A percentile compares a stretch with the other conserved stretches of the same genome.
phyloP scores from a whole-genome alignment of 92 coral and sea anemone genomes.

The Porites lobata region DNA sequence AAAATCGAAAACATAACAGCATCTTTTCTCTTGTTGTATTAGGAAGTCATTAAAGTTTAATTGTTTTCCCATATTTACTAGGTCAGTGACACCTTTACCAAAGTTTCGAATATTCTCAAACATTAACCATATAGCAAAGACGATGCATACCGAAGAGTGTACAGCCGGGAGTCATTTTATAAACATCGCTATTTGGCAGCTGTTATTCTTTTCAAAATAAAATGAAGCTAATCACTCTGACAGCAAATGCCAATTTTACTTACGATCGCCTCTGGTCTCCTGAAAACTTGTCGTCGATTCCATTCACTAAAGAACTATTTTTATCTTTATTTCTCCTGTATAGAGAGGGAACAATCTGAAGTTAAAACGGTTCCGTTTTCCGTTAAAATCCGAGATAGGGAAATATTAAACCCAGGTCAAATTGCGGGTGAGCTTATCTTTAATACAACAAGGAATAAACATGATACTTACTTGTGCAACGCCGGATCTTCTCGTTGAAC shows the following conservation, averaged over 20 bases:
- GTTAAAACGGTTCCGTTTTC: neutral
- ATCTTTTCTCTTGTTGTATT: constrained; percentile 24
- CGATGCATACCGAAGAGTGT: neutral
- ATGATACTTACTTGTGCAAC: constrained; percentile 12
- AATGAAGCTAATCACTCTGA: constrained; percentile 17
- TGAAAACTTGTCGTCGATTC: constrained; percentile 29
- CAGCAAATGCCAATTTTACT: constrained; percentile 26
- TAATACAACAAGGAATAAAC: constrained; percentile 1
- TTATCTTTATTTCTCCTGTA: constrained; percentile 1
- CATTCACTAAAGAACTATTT: constrained; percentile 5
- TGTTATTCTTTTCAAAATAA: constrained; percentile 13
- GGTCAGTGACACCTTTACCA: constrained; percentile 16
- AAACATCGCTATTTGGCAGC: constrained; percentile 3
- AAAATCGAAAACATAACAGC: neutral
- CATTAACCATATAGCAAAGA: neutral
- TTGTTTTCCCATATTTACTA: constrained; percentile 18
- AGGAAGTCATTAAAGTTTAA: constrained; percentile 70
- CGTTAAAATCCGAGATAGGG: neutral
- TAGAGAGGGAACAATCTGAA: neutral
- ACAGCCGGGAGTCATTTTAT: constrained; percentile 18
- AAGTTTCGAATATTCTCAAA: neutral
- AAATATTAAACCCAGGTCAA: constrained; percentile 1
- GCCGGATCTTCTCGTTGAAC: constrained; percentile 25
- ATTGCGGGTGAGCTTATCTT: constrained; percentile 12
- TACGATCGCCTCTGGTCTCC: constrained; percentile 31